Base-by-base conservation (phyloP, 2,888 invertebrate species). In the Tetranychus piercei region DNA sequence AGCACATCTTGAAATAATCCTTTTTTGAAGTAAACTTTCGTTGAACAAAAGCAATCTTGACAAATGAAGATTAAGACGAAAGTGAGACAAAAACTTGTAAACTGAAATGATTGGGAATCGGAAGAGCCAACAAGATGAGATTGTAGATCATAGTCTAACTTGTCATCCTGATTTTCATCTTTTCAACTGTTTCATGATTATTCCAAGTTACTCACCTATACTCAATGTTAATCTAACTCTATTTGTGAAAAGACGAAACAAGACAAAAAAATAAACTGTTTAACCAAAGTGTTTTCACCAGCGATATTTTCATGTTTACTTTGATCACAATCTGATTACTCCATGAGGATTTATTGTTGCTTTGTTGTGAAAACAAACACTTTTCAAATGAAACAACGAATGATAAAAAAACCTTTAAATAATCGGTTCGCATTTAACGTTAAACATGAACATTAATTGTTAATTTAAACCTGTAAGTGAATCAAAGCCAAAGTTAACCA, bases 51-150 rank as follows among this genome's bases (percentile, higher is more conserved):
- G 7, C 11, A 15, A 55, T 55, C 55, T 55, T 55, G 55, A 55
- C 55, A 55, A 55, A 55, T 55, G 55, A 55, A 55, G 55, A 55
- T 55, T 55, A 55, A 55, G 55, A 55, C 55, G 55, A 55, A 55
- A 55, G 55, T 55, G 55, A 55, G 55, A 55, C 11, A 15, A 55
- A 9, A 55, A 55, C 9, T 55, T 55, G 34, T 34, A 34, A 34
- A 34, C 34, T 34, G 34, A 55, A 55, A 2, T 6, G 55, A 55
- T 15, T 15, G 1, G 6, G 15, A 6, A 55, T 9, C 9, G 55
- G 55, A 55, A 55, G 55, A 55, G 5, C 5, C 34, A 34, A 34
- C 34, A 34, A 34, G 34, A n/a, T n/a, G n/a, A n/a, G n/a, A 34
- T 34, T 34, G 34, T 34, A 34, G 34, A 34, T 34, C 34, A 34